Conservation (phyloP, 1,140 invertebrate genomes). For the Brachionus manjavacas region DNA sequence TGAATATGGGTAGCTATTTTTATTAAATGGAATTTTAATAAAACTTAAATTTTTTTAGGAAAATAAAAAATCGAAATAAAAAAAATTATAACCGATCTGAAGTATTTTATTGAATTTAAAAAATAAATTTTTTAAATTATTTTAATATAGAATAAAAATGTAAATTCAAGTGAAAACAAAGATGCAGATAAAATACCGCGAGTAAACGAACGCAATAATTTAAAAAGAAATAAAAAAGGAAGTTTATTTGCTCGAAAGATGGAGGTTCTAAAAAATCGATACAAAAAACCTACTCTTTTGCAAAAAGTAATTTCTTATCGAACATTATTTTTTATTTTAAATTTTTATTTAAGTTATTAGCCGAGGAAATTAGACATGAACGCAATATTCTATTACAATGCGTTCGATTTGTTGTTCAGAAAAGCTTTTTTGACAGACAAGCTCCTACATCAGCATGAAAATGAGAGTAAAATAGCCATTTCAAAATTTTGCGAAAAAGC, state of each 20-base stretch:
- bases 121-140: background rate
- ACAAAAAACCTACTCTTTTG: constrained; percentile 34
- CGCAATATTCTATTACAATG: constrained; percentile 56
- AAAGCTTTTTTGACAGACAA: constrained; percentile 51
- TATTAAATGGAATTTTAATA: background rate
- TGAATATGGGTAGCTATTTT: constrained; percentile 48
- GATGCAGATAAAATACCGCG: background rate
- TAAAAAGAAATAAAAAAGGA: constrained; percentile 38
- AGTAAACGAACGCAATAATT: background rate
- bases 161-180: background rate
- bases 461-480: background rate
- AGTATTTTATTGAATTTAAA: background rate
- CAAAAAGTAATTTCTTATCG: background rate
- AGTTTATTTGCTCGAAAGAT: background rate
- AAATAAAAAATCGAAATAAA: constrained; percentile 10
- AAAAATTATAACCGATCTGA: background rate
- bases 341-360: constrained; percentile 50
- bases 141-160: background rate
- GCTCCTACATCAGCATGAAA: background rate
- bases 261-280: constrained; percentile 35
- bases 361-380: constrained; percentile 54
- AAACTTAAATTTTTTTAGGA: constrained; percentile 27
- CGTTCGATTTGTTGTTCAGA: constrained; percentile 52
- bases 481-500: background rate
- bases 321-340: background rate